Base-by-base conservation (phyloP, 2,113 vertebrate species). In the Acrocephalus kingi region DNA sequence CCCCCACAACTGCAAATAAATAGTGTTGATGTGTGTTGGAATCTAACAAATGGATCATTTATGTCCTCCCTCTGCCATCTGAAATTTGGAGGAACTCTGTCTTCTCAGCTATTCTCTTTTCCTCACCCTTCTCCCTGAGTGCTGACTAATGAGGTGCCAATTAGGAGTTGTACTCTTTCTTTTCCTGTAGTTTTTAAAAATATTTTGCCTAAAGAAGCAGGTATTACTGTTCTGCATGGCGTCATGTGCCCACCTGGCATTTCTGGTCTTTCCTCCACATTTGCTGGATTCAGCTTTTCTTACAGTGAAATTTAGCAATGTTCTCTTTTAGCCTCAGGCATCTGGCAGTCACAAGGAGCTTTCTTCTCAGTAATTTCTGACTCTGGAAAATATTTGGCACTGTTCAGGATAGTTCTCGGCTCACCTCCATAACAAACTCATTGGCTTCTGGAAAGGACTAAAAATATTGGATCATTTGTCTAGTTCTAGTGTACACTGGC, bases 331-430 rank as follows among this genome's bases (percentile, higher is more conserved):
- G 64, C 23, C 35, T 91, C 35, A 84, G 31, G 41, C 41, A 84
- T 71, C 71, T 46, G 85, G 35, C 46, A 84, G 52, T 39, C 78
- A 78, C 89, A 94, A 84, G 43, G 5, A 81, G 10, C 14, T 87
- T 84, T 92, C 68, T 87, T 92, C 68, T 90, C 43, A 78, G 55
- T 23, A 90, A 33, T 81, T 94, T 83, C 59, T 94, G 73, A 77
- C 85, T 73, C 48, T 90, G 75, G 64, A 93, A 95, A 95, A 72
- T 90, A 93, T 45, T 88, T 93, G 95, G 76, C 76, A 48, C 43
- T 64, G 21, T 41, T 78, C 30, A 64, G 17, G 45, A 15, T 84
- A 92, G 56, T 87, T 92, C 76, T 92, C 24, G 12, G 85, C 83
- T 92, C 61, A 91, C 64, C 17, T 92, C 89, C 84, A 91, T 75